phyloP scores from a whole-genome alignment of 2,113 vertebrate species.

The Anolis carolinensis region DNA sequence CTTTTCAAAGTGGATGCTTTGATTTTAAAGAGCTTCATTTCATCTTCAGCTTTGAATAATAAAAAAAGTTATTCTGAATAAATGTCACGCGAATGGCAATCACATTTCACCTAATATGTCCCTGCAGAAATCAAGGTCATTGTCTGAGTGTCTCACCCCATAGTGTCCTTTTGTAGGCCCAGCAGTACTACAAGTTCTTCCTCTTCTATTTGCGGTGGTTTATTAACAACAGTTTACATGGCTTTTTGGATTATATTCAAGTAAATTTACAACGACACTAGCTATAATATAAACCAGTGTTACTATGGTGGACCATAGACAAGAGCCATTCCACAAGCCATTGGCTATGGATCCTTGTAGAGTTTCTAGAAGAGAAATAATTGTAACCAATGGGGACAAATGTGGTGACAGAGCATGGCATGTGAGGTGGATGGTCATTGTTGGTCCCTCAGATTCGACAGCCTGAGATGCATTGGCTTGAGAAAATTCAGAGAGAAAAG shows the following conservation, averaged over 20 bases:
- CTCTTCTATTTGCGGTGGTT: slow-evolving; percentile 14
- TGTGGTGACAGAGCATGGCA: too few relatives aligned
- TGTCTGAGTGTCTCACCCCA: slow-evolving; percentile 11
- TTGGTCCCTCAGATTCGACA: too few relatives aligned
- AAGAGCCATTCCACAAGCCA: too few relatives aligned
- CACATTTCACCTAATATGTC: slow-evolving; percentile 59
- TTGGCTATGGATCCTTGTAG: too few relatives aligned
- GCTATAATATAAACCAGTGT: not conserved
- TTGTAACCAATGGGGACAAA: too few relatives aligned
- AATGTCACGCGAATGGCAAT: slow-evolving; percentile 68
- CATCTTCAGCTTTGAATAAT: slow-evolving; percentile 69
- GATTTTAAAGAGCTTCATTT: slow-evolving; percentile 78
- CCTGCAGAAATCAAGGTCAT: slow-evolving; percentile 57
- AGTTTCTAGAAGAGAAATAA: too few relatives aligned
- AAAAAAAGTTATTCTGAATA: slow-evolving; percentile 73
- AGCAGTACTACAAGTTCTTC: slow-evolving; percentile 15
- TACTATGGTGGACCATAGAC: too few relatives aligned
- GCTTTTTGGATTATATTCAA: slow-evolving; percentile 36
- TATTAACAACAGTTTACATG: not conserved
- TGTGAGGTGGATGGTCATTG: too few relatives aligned
- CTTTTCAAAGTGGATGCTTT: slow-evolving; percentile 79
- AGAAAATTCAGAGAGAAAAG: too few relatives aligned
- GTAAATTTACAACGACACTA: slow-evolving; percentile 17
- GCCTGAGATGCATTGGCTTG: too few relatives aligned
- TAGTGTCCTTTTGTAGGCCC: not conserved